Evolutionary conservation across 2,797 vertebrate genomes (phyloP).

Genomic region (Smutsia gigantea): DNA sequence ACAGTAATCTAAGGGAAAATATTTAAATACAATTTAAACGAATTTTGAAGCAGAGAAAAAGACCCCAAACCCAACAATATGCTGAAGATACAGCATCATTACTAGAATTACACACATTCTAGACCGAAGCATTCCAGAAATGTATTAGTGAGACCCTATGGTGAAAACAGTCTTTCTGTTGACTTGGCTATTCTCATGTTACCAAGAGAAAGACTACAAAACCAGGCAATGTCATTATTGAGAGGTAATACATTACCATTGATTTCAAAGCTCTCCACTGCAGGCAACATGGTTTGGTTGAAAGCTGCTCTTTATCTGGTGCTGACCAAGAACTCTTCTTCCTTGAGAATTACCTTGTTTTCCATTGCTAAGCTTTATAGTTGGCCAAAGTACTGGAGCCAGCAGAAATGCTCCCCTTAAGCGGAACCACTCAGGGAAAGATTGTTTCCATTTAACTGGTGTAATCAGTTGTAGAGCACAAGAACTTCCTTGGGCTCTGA

Average conservation of each 20-base stretch:
- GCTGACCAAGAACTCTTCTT: slow-evolving; percentile 59
- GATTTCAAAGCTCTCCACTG: slow-evolving; percentile 83
- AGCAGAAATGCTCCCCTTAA: slow-evolving; percentile 68
- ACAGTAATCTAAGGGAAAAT: background rate
- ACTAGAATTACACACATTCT: background rate
- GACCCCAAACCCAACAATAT: background rate
- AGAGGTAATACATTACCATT: slow-evolving; percentile 82
- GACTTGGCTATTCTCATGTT: background rate
- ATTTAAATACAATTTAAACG: background rate
- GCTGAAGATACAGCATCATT: background rate
- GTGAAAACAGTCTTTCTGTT: background rate
- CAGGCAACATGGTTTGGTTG: slow-evolving; percentile 73
- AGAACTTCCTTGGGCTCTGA: slow-evolving; percentile 78
- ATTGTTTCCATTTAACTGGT: slow-evolving; percentile 18
- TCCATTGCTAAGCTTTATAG: slow-evolving; percentile 79
- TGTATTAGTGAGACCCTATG: background rate
- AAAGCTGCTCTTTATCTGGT: slow-evolving; percentile 42
- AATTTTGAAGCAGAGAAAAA: background rate
- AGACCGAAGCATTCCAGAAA: background rate
- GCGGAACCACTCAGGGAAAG: slow-evolving; percentile 38
- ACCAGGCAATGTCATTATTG: background rate
- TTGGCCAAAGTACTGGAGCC: slow-evolving; percentile 63
- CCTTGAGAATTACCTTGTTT: slow-evolving; percentile 15
- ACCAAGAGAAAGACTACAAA: background rate
- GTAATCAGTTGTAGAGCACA: background rate